Conservation (phyloP, 2,797 vertebrate species). For the Chromis chromis region DNA sequence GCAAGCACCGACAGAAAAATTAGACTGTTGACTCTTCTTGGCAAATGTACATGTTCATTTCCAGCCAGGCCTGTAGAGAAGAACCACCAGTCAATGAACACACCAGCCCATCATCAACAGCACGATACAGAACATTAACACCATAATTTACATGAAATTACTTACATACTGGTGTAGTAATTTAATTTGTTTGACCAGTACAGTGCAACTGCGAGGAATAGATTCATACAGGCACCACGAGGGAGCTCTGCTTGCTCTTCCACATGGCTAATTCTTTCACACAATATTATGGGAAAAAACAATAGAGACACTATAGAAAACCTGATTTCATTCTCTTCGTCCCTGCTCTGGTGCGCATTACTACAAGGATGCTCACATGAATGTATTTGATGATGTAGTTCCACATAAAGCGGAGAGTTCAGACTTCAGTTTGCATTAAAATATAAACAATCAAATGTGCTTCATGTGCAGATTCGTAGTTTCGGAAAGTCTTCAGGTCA, state of each 20-base stretch:
- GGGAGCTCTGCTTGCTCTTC: constrained; percentile 86
- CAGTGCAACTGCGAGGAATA: constrained; percentile 88
- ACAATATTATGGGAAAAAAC: constrained; percentile 76
- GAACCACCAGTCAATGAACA: constrained; percentile 81
- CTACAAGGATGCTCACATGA: no score
- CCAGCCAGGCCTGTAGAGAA: constrained; percentile 78
- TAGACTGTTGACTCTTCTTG: constrained; percentile 71
- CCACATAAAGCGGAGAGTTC: no score
- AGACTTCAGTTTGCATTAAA: not conserved
- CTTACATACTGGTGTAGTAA: constrained; percentile 93
- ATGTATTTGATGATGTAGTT: no score
- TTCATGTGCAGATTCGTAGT: not conserved
- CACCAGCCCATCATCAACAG: constrained; percentile 86
- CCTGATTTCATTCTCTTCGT: constrained; percentile 69
- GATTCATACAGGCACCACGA: constrained; percentile 86
- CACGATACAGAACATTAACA: constrained; percentile 95
- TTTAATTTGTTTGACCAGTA: constrained; percentile 96
- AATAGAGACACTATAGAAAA: constrained; percentile 70
- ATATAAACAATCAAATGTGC: not conserved
- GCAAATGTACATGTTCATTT: constrained; percentile 78
- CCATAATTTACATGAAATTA: constrained; percentile 96
- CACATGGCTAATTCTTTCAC: constrained; percentile 84
- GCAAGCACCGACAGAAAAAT: constrained; percentile 60
- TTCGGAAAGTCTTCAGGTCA: not conserved
- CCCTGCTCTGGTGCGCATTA: constrained; percentile 16